Conservation (phyloP, 2,113 vertebrate species). For the Centropus unirufus region DNA sequence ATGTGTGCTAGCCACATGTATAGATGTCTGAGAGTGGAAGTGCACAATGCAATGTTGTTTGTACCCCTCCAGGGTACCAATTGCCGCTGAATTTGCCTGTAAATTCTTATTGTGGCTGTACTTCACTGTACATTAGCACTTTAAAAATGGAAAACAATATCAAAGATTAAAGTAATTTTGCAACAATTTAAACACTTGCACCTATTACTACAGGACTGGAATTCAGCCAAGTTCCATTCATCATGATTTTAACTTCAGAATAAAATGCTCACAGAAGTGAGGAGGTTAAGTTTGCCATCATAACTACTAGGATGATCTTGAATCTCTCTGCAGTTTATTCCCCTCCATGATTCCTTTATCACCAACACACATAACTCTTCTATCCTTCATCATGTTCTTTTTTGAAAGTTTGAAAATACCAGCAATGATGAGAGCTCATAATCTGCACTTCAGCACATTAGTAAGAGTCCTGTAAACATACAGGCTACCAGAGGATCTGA, state of each 20-base stretch:
- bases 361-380: background rate
- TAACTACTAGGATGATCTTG: background rate
- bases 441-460: background rate
- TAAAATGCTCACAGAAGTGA: background rate
- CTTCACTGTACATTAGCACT: slow-evolving; percentile 63
- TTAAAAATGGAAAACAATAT: slow-evolving; percentile 42
- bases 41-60: background rate
- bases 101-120: background rate
- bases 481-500: background rate
- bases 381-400: background rate
- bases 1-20: background rate
- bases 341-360: background rate
- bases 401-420: background rate
- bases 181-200: slow-evolving; percentile 31
- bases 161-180: slow-evolving; percentile 73
- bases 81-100: background rate
- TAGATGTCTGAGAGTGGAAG: slow-evolving; percentile 6
- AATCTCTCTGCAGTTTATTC: background rate
- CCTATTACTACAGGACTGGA: background rate
- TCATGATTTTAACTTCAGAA: background rate
- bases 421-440: background rate
- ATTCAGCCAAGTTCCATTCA: background rate
- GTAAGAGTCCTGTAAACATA: background rate
- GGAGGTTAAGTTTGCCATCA: background rate
- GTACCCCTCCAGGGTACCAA: slow-evolving; percentile 11